Evolutionary conservation across 2,113 vertebrate genomes (phyloP).

Genomic region (Oncorhynchus masou): DNA sequence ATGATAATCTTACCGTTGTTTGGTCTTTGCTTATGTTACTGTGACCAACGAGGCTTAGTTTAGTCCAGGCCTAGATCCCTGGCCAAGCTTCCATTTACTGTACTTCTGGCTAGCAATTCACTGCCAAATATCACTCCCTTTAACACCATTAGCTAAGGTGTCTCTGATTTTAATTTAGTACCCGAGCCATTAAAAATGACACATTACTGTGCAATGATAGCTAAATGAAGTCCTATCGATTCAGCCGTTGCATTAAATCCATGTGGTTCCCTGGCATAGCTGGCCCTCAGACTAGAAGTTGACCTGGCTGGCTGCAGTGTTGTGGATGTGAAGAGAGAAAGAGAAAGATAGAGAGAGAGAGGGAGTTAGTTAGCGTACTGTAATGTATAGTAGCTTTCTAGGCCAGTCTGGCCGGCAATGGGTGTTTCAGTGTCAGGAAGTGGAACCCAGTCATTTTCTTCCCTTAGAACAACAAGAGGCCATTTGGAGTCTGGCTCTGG

Average conservation of each 20-base stretch:
- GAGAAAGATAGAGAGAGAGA: conserved; percentile 17
- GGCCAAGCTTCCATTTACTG: too few relatives aligned
- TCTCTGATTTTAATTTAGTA: conserved; percentile 77
- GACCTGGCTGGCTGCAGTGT: conserved; percentile 18
- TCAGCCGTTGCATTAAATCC: conserved; percentile 69
- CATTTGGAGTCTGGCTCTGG: conserved; percentile 52
- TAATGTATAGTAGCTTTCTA: conserved; percentile 44
- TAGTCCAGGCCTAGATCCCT: conserved; percentile 51
- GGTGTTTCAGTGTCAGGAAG: conserved; percentile 71
- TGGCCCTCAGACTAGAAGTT: conserved; percentile 23
- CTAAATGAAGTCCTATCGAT: conserved; percentile 76
- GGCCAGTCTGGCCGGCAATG: conserved; percentile 62
- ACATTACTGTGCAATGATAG: conserved; percentile 73
- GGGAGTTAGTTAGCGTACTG: neutral
- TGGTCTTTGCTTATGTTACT: conserved; percentile 24
- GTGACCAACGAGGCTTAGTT: conserved; percentile 46
- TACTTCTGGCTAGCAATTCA: conserved; percentile 55
- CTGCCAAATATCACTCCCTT: conserved; percentile 65
- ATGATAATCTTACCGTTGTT: conserved; percentile 22
- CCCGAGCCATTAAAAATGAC: conserved; percentile 72
- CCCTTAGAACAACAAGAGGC: conserved; percentile 65
- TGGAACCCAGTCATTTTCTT: conserved; percentile 66
- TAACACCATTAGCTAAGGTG: conserved; percentile 69
- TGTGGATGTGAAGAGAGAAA: neutral
- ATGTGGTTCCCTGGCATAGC: conserved; percentile 48